These are phyloP conservation scores for Lamprologus sp. DNA, from an alignment of 2,113 vertebrate genomes.

Conservation along the genomic window DNA sequence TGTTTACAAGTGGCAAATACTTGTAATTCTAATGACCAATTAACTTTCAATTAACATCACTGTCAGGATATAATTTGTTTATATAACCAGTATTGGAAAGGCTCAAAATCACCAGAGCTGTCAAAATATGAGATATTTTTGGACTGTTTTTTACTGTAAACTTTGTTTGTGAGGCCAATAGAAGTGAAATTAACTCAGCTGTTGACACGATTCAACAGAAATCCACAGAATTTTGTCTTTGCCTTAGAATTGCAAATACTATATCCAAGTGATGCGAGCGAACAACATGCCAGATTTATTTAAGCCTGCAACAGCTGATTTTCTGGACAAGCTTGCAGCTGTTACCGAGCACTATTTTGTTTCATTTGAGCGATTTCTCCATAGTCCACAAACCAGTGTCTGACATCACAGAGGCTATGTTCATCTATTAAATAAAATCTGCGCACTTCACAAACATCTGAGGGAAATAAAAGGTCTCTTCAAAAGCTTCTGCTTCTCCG, in stretches of 20 bases:
- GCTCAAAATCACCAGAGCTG: accelerated
- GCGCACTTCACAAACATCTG: background rate
- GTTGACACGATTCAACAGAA: background rate
- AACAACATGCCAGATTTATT: background rate
- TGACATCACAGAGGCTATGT: background rate
- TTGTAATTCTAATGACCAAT: accelerated
- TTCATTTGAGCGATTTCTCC: background rate
- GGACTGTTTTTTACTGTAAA: background rate
- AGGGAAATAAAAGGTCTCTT: background rate
- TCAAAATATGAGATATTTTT: background rate
- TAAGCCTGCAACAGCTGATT: background rate
- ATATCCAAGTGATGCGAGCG: background rate
- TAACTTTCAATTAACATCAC: background rate
- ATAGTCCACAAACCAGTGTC: background rate
- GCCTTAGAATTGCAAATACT: background rate
- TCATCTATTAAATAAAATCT: background rate
- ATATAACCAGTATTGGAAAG: background rate
- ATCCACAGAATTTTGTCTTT: background rate
- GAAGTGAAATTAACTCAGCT: background rate
- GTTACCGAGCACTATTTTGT: background rate
- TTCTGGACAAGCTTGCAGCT: background rate
- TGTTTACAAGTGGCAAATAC: background rate
- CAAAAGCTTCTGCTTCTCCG: background rate
- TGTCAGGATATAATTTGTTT: background rate
- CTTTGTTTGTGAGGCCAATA: accelerated